These are phyloP conservation scores for Mesitornis unicolor DNA, from an alignment of 2,113 vertebrate species.

Conservation along the genomic window DNA sequence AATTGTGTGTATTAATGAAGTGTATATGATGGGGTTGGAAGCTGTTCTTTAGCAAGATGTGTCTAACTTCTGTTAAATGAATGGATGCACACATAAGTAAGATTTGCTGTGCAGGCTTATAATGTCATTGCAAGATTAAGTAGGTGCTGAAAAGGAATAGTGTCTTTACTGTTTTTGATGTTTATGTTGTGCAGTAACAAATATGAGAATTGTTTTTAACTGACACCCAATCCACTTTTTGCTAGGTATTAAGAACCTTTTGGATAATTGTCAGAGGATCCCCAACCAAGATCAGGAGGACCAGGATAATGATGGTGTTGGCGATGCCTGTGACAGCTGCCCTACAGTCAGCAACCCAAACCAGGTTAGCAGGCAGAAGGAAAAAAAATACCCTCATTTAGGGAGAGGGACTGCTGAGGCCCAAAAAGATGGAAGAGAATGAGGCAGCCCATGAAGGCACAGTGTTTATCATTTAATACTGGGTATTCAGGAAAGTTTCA, in stretches of 20 bases:
- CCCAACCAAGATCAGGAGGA: conserved; percentile 88
- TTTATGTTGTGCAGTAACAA: not conserved
- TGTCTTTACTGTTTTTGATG: not conserved
- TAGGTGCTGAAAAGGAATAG: not conserved
- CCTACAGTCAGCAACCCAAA: conserved; percentile 90
- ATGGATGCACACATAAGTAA: not conserved
- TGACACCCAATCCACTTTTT: not conserved
- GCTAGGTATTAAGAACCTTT: conserved; percentile 88
- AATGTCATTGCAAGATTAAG: not conserved
- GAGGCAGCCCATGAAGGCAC: not conserved
- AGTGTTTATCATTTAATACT: not conserved
- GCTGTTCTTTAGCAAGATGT: not conserved
- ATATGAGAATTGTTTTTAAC: not conserved
- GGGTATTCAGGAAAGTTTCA: not conserved
- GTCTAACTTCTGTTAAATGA: not conserved
- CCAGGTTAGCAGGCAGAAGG: conserved; percentile 79
- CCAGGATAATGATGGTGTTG: conserved; percentile 89
- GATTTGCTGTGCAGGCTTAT: not conserved
- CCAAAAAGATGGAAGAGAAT: not conserved
- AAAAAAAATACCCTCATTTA: not conserved
- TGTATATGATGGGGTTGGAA: not conserved
- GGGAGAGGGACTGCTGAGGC: not conserved
- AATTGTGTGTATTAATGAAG: not conserved
- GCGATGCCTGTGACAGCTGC: conserved; percentile 95
- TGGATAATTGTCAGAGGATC: conserved; percentile 91